These are phyloP conservation scores for Coturnix japonica DNA, from an alignment of 2,113 vertebrate species.

Conservation along the genomic window DNA sequence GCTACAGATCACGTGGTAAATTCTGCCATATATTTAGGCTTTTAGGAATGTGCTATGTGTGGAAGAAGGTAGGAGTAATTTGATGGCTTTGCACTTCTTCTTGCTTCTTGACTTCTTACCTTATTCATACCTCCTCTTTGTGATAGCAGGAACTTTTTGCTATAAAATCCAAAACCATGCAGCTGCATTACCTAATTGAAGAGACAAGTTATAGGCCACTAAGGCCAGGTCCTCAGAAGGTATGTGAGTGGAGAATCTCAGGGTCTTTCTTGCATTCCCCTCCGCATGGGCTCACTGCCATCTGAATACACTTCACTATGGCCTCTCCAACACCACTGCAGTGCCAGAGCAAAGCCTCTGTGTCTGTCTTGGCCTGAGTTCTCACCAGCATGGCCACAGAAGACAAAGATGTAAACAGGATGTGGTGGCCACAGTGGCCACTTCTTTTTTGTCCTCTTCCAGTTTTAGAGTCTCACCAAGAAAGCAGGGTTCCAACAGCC, in stretches of 20 bases:
- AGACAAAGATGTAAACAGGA: background rate
- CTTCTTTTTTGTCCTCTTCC: background rate
- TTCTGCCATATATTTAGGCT: background rate
- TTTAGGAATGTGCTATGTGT: background rate
- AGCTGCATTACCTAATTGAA: background rate
- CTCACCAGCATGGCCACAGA: background rate
- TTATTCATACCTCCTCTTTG: background rate
- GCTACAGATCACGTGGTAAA: background rate
- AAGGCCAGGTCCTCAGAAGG: background rate
- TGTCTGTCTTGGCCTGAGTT: background rate
- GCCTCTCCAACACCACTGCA: background rate
- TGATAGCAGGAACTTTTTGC: background rate
- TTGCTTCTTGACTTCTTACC: background rate
- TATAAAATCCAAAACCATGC: background rate
- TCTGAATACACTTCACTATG: background rate
- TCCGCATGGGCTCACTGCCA: background rate
- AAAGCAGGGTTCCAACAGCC: rapidly evolving
- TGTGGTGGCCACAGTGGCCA: background rate
- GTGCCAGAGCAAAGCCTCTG: background rate
- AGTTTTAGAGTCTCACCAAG: background rate
- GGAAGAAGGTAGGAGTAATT: background rate
- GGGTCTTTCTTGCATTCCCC: no score
- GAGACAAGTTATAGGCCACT: background rate
- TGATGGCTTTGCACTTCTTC: background rate
- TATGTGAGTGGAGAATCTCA: rapidly evolving